phyloP scores from a whole-genome alignment of 1,140 invertebrate species.

The Drosophila malerkotliana region DNA sequence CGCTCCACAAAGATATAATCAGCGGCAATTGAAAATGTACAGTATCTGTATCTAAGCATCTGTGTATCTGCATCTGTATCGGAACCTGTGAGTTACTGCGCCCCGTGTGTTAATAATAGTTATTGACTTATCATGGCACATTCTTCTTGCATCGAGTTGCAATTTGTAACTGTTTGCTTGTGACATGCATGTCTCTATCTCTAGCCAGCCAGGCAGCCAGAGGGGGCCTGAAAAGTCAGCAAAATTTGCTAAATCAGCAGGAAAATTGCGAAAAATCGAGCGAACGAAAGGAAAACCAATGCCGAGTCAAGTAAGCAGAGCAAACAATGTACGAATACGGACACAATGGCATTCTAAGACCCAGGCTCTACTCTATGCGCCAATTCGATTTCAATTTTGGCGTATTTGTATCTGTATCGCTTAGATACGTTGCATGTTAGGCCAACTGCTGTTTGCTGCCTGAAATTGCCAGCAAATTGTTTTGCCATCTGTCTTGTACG shows the following conservation, averaged over 20 bases:
- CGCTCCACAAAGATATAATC: conserved; percentile 53
- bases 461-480: conserved; percentile 43
- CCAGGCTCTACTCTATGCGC: conserved; percentile 11
- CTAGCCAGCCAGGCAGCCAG: conserved; percentile 6
- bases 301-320: conserved; percentile 5
- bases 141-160: conserved; percentile 52
- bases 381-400: conserved; percentile 70
- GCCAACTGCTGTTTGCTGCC: conserved; percentile 46
- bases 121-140: conserved; percentile 76
- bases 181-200: conserved; percentile 53
- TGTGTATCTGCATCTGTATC: conserved; percentile 35
- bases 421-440: conserved; percentile 36
- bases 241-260: conserved; percentile 67
- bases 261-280: conserved; percentile 49
- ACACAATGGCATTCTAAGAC: conserved; percentile 60
- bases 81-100: conserved; percentile 22
- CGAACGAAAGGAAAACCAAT: conserved; percentile 40
- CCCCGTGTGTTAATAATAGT: conserved; percentile 64
- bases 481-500: conserved; percentile 38
- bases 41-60: conserved; percentile 13
- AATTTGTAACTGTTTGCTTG: conserved; percentile 63
- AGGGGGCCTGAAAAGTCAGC: conserved; percentile 29
- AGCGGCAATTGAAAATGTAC: conserved; percentile 43
- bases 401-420: conserved; percentile 34
- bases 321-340: conserved; percentile 37